These are phyloP conservation scores for Caenorhabditis drosophilae DNA, from an alignment of 2,888 invertebrate species.

Conservation along the genomic window DNA sequence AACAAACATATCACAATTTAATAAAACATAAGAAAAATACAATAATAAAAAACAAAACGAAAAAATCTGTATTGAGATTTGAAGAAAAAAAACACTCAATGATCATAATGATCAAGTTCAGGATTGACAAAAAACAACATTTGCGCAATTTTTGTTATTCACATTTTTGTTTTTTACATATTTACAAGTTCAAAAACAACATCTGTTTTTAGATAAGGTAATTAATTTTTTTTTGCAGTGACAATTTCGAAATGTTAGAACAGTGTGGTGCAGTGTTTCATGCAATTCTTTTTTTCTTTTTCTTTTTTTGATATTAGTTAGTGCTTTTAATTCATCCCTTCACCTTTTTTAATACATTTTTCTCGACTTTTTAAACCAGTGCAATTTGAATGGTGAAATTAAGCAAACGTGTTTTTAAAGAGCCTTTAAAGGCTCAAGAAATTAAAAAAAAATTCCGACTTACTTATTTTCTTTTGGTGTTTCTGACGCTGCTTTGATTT, in stretches of 20 bases:
- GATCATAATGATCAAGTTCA: too few species aligned
- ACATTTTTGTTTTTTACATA: neutral
- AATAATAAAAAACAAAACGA: neutral
- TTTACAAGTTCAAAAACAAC: too few species aligned
- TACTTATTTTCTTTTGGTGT: constrained; percentile 43
- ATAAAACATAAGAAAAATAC: neutral
- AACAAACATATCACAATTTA: neutral
- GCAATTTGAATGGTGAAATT: neutral
- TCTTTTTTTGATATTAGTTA: neutral
- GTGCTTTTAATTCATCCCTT: neutral
- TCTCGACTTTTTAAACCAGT: neutral
- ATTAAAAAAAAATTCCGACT: constrained; percentile 11
- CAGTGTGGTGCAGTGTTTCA: too few species aligned
- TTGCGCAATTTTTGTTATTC: constrained; percentile 3
- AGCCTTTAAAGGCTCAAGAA: neutral
- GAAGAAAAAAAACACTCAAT: neutral
- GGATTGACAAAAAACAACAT: constrained; percentile 3
- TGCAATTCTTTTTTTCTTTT: too few species aligned
- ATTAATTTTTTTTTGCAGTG: too few species aligned
- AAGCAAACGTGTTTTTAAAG: too few species aligned
- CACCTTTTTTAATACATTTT: neutral
- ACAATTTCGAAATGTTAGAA: too few species aligned
- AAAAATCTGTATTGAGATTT: neutral
- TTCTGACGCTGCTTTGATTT: constrained; percentile 34
- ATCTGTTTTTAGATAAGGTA: too few species aligned